Base-by-base conservation (phyloP, 2,113 vertebrate species). In the Gasterosteus nipponicus region DNA sequence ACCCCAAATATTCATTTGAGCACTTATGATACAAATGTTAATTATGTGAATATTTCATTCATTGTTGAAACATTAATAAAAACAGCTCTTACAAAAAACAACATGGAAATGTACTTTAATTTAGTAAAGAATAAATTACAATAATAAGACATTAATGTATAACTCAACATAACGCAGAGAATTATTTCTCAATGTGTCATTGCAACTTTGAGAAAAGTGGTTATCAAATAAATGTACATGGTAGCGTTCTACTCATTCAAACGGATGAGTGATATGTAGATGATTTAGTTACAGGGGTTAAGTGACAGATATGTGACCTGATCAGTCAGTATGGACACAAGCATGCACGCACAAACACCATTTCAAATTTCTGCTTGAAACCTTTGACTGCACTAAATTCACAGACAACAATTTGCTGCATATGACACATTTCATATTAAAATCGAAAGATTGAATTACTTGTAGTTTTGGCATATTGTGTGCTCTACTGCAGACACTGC, bases 81-180 rank as follows among this genome's bases (percentile, higher is more conserved):
- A 53, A 69, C 47, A 47, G 2, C 7, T 56, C 10, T 60, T 46
- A 69, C 60, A 65, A 77, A 76, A 61, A 58, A 26, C 81, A 80
- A 78, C 64, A 88, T 87, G 83, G 80, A 68, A 72, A 89, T 83
- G 69, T 86, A 64, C 33, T 72, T 93, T 94, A 92, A 94, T 94
- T 93, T 87, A 92, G 92, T 87, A 86, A 90, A 88, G 78, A 91
- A 89, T 87, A 89, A 86, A 85, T 92, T 87, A 87, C 84, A 91
- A 93, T 89, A 92, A 92, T 87, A 92, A 85, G 65, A 91, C 88
- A 86, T 77, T 71, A 88, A 90, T 86, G 75, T 89, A 89, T 82
- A 89, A 86, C 44, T 77, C n/a, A 86, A 78, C 73, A 82, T 82
- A 87, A 87, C 78, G 87, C 81, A 71, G 57, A 69, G 80, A 83